Conservation (phyloP, 2,113 vertebrate species). For the Potamarius usumacintae region DNA sequence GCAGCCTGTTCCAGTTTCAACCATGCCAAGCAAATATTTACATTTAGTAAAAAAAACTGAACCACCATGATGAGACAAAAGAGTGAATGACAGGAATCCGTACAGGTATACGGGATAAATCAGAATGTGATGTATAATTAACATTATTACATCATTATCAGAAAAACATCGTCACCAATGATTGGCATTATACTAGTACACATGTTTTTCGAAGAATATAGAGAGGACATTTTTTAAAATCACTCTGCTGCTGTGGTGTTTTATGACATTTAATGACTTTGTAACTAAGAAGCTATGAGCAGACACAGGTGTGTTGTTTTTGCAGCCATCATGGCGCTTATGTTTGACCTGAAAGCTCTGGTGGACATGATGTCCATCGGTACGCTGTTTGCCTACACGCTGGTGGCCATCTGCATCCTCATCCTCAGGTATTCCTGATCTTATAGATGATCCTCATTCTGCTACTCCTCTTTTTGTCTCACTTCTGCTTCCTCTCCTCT, state of each 20-base stretch:
- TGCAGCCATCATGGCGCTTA: constrained; percentile 86
- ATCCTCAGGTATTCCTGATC: constrained; percentile 82
- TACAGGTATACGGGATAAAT: neutral
- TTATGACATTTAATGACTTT: neutral
- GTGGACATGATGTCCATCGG: constrained; percentile 97
- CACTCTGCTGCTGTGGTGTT: neutral
- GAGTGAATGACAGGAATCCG: neutral
- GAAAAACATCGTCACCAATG: neutral
- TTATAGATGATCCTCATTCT: neutral
- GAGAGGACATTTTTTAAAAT: neutral
- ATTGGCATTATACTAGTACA: no score
- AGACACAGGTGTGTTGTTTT: neutral
- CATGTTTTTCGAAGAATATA: neutral
- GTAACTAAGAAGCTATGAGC: neutral
- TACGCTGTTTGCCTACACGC: constrained; percentile 90
- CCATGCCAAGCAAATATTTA: no score
- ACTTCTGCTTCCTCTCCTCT: neutral
- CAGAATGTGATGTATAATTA: neutral
- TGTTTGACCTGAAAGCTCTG: constrained; percentile 87
- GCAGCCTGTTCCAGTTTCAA: no score
- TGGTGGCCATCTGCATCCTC: constrained; percentile 90
- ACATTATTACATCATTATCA: neutral
- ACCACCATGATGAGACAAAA: neutral
- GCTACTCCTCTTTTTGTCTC: neutral
- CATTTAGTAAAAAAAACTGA: neutral